These are phyloP conservation scores for Zaprionus bogoriensis DNA, from an alignment of 2,888 invertebrate species.

Conservation along the genomic window DNA sequence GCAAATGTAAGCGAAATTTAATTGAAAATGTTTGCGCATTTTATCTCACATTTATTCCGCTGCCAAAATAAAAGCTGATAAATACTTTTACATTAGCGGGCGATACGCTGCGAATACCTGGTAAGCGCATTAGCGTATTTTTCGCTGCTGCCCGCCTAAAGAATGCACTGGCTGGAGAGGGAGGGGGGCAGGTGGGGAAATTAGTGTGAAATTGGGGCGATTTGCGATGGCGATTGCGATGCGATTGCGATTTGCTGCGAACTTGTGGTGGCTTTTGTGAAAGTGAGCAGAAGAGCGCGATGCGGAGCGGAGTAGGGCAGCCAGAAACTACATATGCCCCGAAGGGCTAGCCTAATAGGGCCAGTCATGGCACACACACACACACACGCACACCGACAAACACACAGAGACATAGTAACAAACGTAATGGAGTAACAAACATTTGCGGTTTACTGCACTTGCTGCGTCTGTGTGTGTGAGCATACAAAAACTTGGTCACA, in stretches of 20 bases:
- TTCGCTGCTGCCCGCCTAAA: constrained; percentile 2
- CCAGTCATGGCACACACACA: constrained; percentile 25
- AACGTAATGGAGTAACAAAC: constrained; percentile 72
- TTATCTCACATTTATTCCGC: too few species aligned
- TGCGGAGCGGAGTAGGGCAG: constrained; percentile 9
- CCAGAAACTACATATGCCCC: constrained; percentile 20
- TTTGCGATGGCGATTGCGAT: constrained; percentile 10
- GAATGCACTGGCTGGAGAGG: constrained; percentile 5
- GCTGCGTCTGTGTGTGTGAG: constrained; percentile 7
- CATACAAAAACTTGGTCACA: constrained; percentile 24
- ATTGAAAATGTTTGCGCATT: background rate
- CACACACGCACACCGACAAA: background rate
- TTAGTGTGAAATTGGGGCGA: constrained; percentile 11
- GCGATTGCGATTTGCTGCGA: constrained; percentile 14
- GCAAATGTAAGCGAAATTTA: constrained; percentile 1
- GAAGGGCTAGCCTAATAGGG: constrained; percentile 20
- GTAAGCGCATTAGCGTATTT: constrained; percentile 9
- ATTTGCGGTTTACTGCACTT: constrained; percentile 70
- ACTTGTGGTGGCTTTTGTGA: too few species aligned
- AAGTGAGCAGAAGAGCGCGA: too few species aligned
- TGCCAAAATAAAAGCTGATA: background rate
- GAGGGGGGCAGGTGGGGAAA: too few species aligned
- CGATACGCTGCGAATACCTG: background rate
- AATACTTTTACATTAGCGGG: background rate
- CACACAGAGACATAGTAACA: constrained; percentile 18